Evolutionary conservation across 2,113 vertebrate genomes (phyloP).

Genomic region (Pituophis catenifer): DNA sequence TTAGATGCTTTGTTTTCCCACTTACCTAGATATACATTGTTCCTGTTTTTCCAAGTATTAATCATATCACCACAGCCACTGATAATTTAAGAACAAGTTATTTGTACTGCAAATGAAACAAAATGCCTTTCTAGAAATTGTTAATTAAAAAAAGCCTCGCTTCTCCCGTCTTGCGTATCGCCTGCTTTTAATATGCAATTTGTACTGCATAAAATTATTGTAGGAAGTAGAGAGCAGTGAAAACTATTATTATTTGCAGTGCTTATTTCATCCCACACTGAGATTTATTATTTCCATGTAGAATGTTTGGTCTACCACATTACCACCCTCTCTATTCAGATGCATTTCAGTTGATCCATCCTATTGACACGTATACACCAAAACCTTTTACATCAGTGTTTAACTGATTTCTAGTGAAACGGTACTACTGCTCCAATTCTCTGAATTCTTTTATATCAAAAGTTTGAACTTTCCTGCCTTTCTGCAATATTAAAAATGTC

Average conservation of each 20-base stretch:
- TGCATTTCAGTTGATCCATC: not conserved
- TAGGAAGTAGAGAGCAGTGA: not conserved
- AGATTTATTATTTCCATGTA: not conserved
- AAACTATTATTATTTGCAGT: not conserved
- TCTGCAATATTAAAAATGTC: not conserved
- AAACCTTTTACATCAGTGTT: not conserved
- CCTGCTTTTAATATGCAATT: not conserved
- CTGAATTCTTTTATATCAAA: not conserved
- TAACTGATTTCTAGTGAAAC: not conserved
- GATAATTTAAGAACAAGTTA: not conserved
- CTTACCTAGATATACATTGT: not conserved
- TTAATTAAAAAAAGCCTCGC: not conserved
- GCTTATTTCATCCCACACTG: not conserved
- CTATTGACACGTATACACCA: not conserved
- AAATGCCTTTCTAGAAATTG: not conserved
- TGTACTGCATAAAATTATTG: not conserved
- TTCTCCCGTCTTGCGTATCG: not conserved
- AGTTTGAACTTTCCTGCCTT: not conserved
- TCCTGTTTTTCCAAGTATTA: not conserved
- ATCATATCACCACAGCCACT: not conserved
- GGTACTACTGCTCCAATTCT: not conserved
- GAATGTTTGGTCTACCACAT: not conserved
- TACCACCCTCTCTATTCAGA: not conserved
- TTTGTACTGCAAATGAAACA: not conserved
- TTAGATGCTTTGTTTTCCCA: not conserved